Conservation (phyloP, 2,113 vertebrate species). For the Paratilapia polleni region DNA sequence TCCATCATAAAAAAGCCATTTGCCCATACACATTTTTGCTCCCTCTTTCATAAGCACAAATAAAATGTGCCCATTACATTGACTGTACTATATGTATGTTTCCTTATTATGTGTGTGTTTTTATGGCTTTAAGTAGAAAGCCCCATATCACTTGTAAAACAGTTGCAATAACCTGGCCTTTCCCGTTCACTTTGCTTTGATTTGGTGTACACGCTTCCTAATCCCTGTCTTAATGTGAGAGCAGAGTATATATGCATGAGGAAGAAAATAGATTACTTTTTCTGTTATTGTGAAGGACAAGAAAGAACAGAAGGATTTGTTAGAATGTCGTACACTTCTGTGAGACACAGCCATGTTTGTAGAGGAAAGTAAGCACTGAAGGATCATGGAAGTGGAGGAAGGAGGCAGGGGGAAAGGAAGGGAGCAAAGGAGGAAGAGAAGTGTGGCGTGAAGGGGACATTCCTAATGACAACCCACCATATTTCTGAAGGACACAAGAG, state of each 20-base stretch:
- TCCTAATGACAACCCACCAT: conserved; percentile 70
- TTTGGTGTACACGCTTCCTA: conserved; percentile 44
- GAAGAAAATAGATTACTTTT: conserved; percentile 26
- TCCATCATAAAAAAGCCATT: conserved; percentile 84
- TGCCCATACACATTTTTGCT: conserved; percentile 68
- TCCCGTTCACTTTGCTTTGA: conserved; percentile 63
- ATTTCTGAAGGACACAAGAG: conserved; percentile 85
- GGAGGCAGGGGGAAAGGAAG: conserved; percentile 25
- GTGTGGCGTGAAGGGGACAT: conserved; percentile 71
- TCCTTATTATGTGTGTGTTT: conserved; percentile 64
- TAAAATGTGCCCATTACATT: conserved; percentile 71
- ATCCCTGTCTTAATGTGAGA: conserved; percentile 30
- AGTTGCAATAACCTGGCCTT: conserved; percentile 63
- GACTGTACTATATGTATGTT: conserved; percentile 56
- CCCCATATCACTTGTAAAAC: conserved; percentile 60
- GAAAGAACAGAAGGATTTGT: conserved; percentile 4
- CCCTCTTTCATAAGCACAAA: conserved; percentile 68
- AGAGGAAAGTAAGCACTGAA: conserved; percentile 48
- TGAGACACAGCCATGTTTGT: conserved; percentile 34
- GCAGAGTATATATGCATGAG: conserved; percentile 25
- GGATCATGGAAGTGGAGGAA: conserved; percentile 40
- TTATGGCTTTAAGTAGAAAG: conserved; percentile 65
- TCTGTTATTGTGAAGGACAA: conserved; percentile 57
- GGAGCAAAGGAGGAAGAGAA: conserved; percentile 48
- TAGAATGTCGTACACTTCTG: conserved; percentile 36